Conservation (phyloP, 1,140 invertebrate species). For the Drosophila chauvacae region DNA sequence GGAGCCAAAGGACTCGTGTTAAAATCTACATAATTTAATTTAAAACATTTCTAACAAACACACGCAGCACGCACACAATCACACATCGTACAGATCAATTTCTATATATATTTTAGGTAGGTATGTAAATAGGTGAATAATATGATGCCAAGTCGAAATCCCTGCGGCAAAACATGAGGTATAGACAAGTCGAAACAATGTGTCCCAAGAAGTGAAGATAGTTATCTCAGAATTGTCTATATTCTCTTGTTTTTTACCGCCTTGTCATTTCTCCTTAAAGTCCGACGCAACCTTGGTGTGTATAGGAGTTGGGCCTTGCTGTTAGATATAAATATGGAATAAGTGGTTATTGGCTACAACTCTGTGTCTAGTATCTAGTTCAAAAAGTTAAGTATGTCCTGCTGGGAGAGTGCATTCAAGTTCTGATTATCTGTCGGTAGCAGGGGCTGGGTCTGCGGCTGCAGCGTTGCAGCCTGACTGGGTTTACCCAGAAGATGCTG, state of each 20-base stretch:
- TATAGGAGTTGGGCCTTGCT: slow-evolving; percentile 12
- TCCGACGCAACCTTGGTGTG: not conserved
- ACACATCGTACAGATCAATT: slow-evolving; percentile 40
- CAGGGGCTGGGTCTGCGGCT: slow-evolving; percentile 53
- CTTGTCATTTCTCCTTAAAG: not conserved
- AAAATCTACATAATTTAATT: slow-evolving; percentile 56
- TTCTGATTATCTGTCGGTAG: slow-evolving; percentile 70
- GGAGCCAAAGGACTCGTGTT: slow-evolving; percentile 40
- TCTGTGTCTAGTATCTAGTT: slow-evolving; percentile 55
- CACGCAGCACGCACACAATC: slow-evolving; percentile 42
- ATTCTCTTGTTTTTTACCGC: too few species aligned
- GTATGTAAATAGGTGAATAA: slow-evolving; percentile 13
- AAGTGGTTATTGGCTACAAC: slow-evolving; percentile 49
- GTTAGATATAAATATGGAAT: slow-evolving; percentile 40
- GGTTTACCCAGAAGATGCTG: slow-evolving; percentile 48
- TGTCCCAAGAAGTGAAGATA: not conserved
- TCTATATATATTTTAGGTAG: slow-evolving; percentile 37
- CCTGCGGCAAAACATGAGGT: too few species aligned
- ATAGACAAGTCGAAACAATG: not conserved
- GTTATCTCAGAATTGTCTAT: not conserved
- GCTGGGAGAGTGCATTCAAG: slow-evolving; percentile 77
- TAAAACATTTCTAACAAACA: slow-evolving; percentile 50
- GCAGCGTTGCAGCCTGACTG: slow-evolving; percentile 47
- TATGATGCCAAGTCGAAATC: not conserved
- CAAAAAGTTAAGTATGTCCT: slow-evolving; percentile 81